A percentile compares a stretch with the other conserved stretches of the same genome.
These are phyloP conservation scores for Tor tambroides DNA, from an alignment of 2,113 vertebrate species.

Conservation along the genomic window DNA sequence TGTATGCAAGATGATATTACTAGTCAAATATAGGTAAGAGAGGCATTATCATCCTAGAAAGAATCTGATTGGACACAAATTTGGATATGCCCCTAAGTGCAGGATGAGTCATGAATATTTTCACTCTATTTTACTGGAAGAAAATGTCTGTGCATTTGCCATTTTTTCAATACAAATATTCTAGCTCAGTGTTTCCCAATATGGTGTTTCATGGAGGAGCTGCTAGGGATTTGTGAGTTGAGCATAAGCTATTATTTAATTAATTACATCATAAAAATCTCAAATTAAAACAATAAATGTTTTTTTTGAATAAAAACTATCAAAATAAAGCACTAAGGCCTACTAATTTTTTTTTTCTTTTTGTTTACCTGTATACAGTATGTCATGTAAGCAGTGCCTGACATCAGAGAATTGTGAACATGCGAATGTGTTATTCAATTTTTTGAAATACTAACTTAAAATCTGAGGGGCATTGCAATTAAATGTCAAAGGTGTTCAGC, in stretches of 20 bases:
- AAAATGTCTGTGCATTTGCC: too few relatives aligned
- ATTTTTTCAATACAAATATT: too few relatives aligned
- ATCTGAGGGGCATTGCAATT: background rate
- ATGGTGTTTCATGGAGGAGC: background rate
- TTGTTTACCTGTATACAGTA: background rate
- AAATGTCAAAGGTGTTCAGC: background rate
- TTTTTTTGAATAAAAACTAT: too few relatives aligned
- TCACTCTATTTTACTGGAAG: background rate
- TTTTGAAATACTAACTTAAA: background rate
- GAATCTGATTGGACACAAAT: background rate
- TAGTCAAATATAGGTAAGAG: background rate
- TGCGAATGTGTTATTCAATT: background rate
- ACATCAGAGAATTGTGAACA: background rate
- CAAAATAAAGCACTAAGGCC: too few relatives aligned
- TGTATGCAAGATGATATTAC: background rate
- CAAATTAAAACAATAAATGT: background rate
- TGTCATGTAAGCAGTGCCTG: background rate
- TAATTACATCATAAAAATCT: too few relatives aligned
- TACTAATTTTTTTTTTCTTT: background rate
- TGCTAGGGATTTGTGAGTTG: background rate
- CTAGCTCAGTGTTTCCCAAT: too few relatives aligned
- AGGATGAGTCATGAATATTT: background rate
- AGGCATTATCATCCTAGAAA: background rate
- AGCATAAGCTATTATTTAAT: too few relatives aligned
- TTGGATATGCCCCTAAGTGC: background rate